phyloP scores from a whole-genome alignment of 1,140 invertebrate species.

The Ceratina calcarata region DNA sequence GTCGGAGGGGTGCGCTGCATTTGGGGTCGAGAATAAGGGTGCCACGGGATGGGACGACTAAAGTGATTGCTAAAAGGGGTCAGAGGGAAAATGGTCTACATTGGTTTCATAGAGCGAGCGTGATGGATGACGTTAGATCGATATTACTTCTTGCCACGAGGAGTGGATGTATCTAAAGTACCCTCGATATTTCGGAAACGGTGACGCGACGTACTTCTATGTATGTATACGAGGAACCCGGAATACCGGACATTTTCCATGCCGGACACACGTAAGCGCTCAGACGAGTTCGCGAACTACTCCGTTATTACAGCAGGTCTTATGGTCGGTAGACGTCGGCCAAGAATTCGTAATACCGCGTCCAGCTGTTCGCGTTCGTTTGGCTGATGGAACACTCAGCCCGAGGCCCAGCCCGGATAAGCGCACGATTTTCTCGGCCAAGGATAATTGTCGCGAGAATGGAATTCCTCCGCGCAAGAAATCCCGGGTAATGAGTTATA shows the following conservation, averaged over 20 bases:
- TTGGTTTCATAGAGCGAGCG: constrained; percentile 71
- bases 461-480: constrained; percentile 51
- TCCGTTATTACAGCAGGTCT: constrained; percentile 60
- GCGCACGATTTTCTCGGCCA: constrained; percentile 42
- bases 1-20: constrained; percentile 11
- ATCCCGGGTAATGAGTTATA: constrained; percentile 55
- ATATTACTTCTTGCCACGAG: constrained; percentile 65
- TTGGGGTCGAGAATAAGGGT: constrained; percentile 31
- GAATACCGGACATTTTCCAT: constrained; percentile 60
- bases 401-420: constrained; percentile 24
- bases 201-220: constrained; percentile 36
- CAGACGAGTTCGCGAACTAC: not conserved
- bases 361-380: constrained; percentile 26
- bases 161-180: constrained; percentile 45
- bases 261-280: constrained; percentile 18
- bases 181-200: constrained; percentile 56
- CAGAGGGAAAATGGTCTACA: constrained; percentile 66
- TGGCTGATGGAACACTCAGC: constrained; percentile 1
- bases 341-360: constrained; percentile 50
- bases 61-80: constrained; percentile 70
- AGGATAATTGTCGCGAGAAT: constrained; percentile 45
- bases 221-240: constrained; percentile 29
- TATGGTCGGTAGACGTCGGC: constrained; percentile 39
- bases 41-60: constrained; percentile 56
- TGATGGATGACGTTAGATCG: constrained; percentile 71